Evolutionary conservation across 2,113 vertebrate species (phyloP).

Genomic region (Petrocephalus microphthalmus): DNA sequence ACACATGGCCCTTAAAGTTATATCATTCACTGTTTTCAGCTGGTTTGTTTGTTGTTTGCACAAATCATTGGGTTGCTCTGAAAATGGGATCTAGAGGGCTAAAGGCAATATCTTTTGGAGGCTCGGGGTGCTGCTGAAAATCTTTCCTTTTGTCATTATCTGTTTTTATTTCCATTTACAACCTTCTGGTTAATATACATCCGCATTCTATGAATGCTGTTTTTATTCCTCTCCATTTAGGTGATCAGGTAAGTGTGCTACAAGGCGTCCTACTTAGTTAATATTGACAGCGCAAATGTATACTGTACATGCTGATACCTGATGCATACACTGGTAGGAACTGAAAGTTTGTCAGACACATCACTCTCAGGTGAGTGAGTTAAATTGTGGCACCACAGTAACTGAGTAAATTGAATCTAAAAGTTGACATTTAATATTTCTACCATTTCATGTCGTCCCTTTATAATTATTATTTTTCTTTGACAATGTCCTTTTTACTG

Average conservation of each 20-base stretch:
- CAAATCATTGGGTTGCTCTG: neutral
- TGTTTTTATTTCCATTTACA: neutral
- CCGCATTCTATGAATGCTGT: neutral
- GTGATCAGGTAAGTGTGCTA: neutral
- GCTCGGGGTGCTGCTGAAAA: neutral
- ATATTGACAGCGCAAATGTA: neutral
- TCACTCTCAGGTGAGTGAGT: neutral
- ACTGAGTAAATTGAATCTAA: neutral
- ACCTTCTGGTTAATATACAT: neutral
- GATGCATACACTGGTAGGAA: neutral
- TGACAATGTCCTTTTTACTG: neutral
- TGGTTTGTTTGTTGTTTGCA: neutral
- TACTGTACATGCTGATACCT: neutral
- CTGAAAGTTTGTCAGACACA: neutral
- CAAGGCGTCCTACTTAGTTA: neutral
- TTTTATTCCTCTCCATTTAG: neutral
- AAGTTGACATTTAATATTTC: neutral
- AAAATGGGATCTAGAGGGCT: neutral
- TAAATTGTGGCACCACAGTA: neutral
- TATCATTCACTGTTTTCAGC: neutral
- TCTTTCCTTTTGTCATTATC: neutral
- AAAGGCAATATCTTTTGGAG: constrained; percentile 21
- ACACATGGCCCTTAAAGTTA: neutral
- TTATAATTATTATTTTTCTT: neutral
- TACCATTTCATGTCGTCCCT: neutral